Base-by-base conservation (phyloP, 2,888 invertebrate species). In the Diaperis boleti region DNA sequence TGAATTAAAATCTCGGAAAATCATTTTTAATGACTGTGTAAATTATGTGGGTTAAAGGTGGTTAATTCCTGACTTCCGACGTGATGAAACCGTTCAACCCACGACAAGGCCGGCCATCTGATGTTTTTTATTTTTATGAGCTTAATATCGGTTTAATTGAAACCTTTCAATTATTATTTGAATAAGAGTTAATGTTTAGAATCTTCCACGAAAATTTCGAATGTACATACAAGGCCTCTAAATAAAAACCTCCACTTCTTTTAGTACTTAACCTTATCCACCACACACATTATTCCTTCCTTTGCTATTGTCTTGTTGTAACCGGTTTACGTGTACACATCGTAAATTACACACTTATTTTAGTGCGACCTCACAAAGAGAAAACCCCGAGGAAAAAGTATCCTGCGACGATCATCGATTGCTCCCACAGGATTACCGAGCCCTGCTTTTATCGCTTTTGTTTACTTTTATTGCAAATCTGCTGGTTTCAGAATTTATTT, bases 401-500 rank as follows among this genome's bases (percentile, higher is more conserved):
- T 50, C 52, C 37, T 22, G 52, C 52, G 14, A 37, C 52, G 52
- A 37, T 52, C 52, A 52, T 52, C 52, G 52, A 52, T 52, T 37
- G 37, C 20, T 52, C 52, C 37, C 52, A 8, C 14, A 35, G 35
- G 52, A 52, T 14, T 20, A 17, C 37, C 20, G 37, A 33, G 39
- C 22, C 17, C 14, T 39, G 15, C 39, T 26, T 41, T 54, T 39
- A 54, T 42, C 42, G 41, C 22, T 29, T 55, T 39, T 55, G 42
- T 42, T 55, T 55, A 42, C 54, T 55, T 55, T 55, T 52, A 52
- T 52, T 52, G 52, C 37, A 52, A 52, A 52, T 52, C 52, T 37
- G 35, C 49, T 49, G 17, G 49, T 22, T 39, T 22, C 22, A n/a
- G 52, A 37, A 52, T 39, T 37, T 39, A 52, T 52, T 52, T 52